Percentiles rank a stretch among this genome's conserved stretches.
phyloP scores from a whole-genome alignment of 2,113 vertebrate genomes.

The Edolisoma coerulescens region DNA sequence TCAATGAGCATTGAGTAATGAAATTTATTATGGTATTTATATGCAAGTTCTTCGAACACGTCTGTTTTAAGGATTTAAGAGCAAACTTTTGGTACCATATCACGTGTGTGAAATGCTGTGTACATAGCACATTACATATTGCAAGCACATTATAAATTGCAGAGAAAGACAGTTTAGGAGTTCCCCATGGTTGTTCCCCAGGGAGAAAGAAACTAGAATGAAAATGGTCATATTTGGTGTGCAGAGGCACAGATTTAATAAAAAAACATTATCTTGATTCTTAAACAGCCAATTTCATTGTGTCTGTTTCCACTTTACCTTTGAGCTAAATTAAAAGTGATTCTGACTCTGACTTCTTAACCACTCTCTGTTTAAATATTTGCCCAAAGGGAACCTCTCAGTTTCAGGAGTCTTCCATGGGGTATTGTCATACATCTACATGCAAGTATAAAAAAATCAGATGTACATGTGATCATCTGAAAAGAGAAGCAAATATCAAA shows the following conservation, averaged over 20 bases:
- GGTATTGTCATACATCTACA: neutral
- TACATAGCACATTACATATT: neutral
- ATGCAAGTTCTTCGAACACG: neutral
- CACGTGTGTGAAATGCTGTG: neutral
- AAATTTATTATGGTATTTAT: slow-evolving; percentile 17
- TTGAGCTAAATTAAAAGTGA: neutral
- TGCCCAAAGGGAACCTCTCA: neutral
- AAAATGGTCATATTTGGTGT: neutral
- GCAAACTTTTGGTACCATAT: neutral
- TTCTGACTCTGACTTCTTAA: neutral
- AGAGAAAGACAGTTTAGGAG: neutral
- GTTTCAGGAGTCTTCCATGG: neutral
- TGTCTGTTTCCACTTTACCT: neutral
- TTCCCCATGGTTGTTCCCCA: neutral
- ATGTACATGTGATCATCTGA: neutral
- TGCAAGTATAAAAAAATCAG: neutral
- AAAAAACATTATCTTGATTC: neutral
- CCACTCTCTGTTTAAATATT: neutral
- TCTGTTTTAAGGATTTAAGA: neutral
- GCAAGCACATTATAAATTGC: neutral
- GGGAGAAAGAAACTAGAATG: slow-evolving; percentile 8
- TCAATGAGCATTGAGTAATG: neutral
- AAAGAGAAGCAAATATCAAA: neutral
- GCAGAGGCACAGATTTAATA: neutral
- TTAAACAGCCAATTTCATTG: neutral